Evolutionary conservation across 2,113 vertebrate genomes (phyloP).

Genomic region (Polypterus senegalus): DNA sequence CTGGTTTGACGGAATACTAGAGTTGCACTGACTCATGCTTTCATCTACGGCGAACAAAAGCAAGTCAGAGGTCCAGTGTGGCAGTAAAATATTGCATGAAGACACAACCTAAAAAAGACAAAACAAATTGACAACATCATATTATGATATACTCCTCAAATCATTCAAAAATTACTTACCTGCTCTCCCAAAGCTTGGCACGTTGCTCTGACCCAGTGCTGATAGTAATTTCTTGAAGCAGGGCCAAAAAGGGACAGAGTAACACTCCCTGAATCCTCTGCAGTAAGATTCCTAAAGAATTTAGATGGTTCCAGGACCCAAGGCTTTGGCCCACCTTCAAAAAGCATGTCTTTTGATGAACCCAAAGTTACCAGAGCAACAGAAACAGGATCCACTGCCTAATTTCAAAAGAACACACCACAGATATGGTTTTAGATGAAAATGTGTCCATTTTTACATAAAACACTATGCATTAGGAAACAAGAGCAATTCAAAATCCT

Average conservation of each 20-base stretch:
- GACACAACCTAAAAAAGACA: no score
- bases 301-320: conserved; percentile 90
- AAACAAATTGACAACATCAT: no score
- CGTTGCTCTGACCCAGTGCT: conserved; percentile 65
- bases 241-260: conserved; percentile 46
- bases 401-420: conserved; percentile 1
- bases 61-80: no score
- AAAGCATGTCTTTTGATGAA: conserved; percentile 85
- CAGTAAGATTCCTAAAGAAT: conserved; percentile 69
- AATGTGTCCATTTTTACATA: not conserved
- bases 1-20: no score
- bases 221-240: conserved; percentile 54
- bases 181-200: conserved; percentile 79
- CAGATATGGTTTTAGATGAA: not conserved
- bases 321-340: conserved; percentile 79
- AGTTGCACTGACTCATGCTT: no score
- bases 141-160: no score
- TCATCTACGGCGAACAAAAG: no score
- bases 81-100: no score
- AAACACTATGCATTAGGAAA: no score
- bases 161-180: conserved; percentile 37
- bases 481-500: no score
- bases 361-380: conserved; percentile 80
- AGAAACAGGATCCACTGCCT: conserved; percentile 73
- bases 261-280: conserved; percentile 51